Percentiles rank a stretch among this genome's conserved stretches.
Conservation (phyloP, 2,888 invertebrate species). For the Carpatolechia fugitivella region DNA sequence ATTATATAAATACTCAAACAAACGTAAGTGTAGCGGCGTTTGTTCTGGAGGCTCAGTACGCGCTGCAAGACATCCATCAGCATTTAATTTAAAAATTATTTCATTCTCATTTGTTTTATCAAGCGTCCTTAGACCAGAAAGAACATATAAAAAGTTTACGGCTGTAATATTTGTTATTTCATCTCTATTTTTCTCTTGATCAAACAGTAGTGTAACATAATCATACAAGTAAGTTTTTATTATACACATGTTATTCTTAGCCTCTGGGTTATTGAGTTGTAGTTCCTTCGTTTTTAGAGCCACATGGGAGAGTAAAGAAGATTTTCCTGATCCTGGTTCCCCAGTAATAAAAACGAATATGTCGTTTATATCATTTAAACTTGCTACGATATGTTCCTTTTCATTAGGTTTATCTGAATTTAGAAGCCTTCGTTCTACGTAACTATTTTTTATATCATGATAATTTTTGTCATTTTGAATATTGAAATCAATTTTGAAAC, state of each 20-base stretch:
- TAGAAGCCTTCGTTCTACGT: neutral
- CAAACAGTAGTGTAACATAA: neutral
- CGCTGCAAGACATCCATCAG: neutral
- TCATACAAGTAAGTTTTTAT: neutral
- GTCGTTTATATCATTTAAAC: neutral
- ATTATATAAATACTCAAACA: neutral
- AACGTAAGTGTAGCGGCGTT: neutral
- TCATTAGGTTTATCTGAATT: neutral
- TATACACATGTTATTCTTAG: neutral
- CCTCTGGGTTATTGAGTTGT: neutral
- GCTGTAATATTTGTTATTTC: neutral
- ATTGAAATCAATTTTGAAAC: neutral
- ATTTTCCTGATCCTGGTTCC: neutral
- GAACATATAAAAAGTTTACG: neutral
- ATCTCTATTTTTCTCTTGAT: neutral
- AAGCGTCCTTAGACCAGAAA: neutral
- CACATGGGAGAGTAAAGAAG: neutral
- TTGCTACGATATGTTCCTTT: neutral
- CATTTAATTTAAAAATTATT: neutral
- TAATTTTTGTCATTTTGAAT: neutral
- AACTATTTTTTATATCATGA: neutral
- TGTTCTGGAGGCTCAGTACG: no score
- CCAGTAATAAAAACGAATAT: neutral
- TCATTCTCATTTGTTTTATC: neutral
- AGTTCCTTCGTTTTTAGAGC: neutral